Percentiles rank a stretch among this genome's conserved stretches.
Conservation (phyloP, 2,113 vertebrate genomes). For the Pteruthius melanotis region DNA sequence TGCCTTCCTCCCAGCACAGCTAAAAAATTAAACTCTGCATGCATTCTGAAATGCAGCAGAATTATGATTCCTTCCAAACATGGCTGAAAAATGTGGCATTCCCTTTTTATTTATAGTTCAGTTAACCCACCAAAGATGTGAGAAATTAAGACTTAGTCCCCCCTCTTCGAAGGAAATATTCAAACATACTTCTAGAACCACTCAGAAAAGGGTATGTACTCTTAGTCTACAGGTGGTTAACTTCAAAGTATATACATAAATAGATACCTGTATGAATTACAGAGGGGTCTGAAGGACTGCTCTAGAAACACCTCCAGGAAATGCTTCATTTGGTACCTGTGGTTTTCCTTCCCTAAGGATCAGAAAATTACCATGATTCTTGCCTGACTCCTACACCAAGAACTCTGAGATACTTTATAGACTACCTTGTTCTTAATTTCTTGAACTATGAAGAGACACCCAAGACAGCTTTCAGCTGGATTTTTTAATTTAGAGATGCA, state of each 20-base stretch:
- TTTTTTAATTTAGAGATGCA: neutral
- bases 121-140: neutral
- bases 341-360: neutral
- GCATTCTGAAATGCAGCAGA: neutral
- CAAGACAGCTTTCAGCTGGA: neutral
- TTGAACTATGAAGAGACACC: neutral
- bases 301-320: neutral
- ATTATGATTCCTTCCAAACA: neutral
- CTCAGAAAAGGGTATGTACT: neutral
- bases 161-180: neutral
- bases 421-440: neutral
- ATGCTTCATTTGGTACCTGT: neutral
- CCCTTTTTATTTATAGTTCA: neutral
- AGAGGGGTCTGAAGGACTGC: neutral
- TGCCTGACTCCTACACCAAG: too few relatives aligned
- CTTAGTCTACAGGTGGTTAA: neutral
- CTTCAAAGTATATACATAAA: accelerated
- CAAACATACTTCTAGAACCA: neutral
- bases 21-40: accelerated
- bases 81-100: accelerated
- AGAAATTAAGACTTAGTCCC: neutral
- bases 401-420: too few relatives aligned
- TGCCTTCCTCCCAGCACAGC: neutral
- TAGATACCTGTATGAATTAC: neutral
- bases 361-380: neutral